Base-by-base conservation (phyloP, 1,140 invertebrate genomes). In the Papilio xuthus region DNA sequence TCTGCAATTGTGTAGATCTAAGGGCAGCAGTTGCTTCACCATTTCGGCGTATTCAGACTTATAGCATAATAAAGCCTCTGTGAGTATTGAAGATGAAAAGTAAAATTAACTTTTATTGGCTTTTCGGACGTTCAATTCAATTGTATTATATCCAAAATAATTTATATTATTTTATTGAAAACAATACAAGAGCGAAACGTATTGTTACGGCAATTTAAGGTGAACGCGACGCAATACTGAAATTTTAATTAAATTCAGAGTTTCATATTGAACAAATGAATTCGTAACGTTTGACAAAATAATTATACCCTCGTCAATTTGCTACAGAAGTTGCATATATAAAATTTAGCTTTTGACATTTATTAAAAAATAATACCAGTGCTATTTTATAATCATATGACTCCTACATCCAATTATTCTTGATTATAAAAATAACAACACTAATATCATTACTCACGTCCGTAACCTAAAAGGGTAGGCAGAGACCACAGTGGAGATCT, bases 201-300 rank as follows among this genome's bases (percentile, higher is more conserved):
- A 15, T 67, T 28, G 60, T 67, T 15, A 37, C 32, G 26, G 60
- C 60, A 67, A 67, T 67, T 67, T 28, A 28, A 67, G 20, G 60
- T 67, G 60, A 67, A 67, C 12, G 26, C 60, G 60, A 67, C 60
- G 60, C 15, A 12, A 32, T 67, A 67, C 60, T 67, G 23, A 67
- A 28, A 67, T 28, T 67, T 67, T 67, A 67, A 67, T 67, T 67
- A 67, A 67, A 67, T 28, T 67, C 26, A 67, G 26, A 67, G 60
- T 28, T 67, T 67, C 20, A 67, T 67, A 67, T 28, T 4, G 26
- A 67, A 67, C 26, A 67, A 67, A 15, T 67, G 26, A 28, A 67
- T 28, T 67, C 10, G 56, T 60, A 26, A 26, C 53, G n/a, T 23
- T 60, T 67, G 3, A 18, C 26, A 67, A 67, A 67, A 28, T 56